A percentile compares a stretch with the other conserved stretches of the same genome.
phyloP scores from a whole-genome alignment of 2,113 vertebrate species.

The Promerops cafer region DNA sequence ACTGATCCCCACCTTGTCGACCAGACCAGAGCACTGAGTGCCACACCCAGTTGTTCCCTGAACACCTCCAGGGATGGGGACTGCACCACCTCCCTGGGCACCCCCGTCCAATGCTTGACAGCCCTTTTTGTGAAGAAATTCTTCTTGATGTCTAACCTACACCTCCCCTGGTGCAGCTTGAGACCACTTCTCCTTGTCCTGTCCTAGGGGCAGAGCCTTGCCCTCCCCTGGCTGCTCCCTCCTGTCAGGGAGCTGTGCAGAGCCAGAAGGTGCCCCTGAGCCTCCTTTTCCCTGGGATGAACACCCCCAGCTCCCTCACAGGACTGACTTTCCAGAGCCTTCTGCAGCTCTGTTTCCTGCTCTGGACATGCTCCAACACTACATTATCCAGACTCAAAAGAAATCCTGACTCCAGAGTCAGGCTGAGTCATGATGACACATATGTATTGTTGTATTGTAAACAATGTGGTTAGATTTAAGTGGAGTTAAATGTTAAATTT shows the following conservation, averaged over 20 bases:
- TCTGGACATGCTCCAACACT: background rate
- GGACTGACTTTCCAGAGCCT: background rate
- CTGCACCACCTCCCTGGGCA: background rate
- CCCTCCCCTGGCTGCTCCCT: accelerated
- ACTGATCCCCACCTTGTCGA: too few species aligned
- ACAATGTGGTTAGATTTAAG: background rate
- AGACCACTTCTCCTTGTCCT: accelerated
- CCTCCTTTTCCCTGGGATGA: background rate
- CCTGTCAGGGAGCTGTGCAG: background rate
- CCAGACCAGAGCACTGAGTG: too few species aligned
- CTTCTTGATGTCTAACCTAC: background rate
- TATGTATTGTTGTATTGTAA: background rate
- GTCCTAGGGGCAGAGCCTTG: background rate
- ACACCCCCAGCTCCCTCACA: background rate
- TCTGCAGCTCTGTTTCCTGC: background rate
- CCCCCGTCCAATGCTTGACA: background rate
- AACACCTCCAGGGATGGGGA: too few species aligned
- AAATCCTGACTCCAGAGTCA: background rate
- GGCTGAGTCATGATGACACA: background rate
- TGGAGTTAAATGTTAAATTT: background rate
- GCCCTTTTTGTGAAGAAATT: background rate
- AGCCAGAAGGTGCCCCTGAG: background rate
- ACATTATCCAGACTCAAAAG: accelerated
- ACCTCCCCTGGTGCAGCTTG: background rate
- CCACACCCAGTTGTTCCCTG: background rate